Percentiles rank a stretch among this genome's conserved stretches.
Conservation (phyloP, 53 echinoderm and acorn worm genomes). For the Paracentrotus lividus region DNA sequence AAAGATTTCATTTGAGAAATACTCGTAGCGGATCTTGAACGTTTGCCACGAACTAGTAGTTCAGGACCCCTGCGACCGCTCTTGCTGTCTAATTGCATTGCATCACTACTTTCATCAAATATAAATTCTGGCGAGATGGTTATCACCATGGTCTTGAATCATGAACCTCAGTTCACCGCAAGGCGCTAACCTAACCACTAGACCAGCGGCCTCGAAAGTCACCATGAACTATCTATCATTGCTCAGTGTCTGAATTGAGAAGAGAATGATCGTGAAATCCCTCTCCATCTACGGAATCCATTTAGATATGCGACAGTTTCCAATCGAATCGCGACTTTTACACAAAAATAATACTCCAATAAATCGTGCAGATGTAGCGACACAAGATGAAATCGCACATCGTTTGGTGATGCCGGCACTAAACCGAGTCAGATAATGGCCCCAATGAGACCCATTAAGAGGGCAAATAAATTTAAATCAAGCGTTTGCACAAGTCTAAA, state of each 20-base stretch:
- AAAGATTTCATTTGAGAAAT: not conserved
- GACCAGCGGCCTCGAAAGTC: not conserved
- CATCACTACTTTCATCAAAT: not conserved
- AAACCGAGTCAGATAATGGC: conserved; percentile 27
- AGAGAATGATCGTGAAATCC: not conserved
- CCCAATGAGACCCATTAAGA: conserved; percentile 50
- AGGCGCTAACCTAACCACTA: not conserved
- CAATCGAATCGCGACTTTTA: conserved; percentile 4
- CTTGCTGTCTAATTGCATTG: not conserved
- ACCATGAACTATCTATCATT: not conserved
- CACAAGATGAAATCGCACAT: conserved; percentile 14
- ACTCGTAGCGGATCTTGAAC: not conserved
- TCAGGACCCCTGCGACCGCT: not conserved
- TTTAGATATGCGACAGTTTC: conserved; percentile 19
- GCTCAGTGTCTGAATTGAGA: not conserved
- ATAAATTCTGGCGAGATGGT: not conserved
- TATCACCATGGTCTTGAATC: conserved; percentile 38
- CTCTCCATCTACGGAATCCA: not conserved
- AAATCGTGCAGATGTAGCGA: conserved; percentile 6
- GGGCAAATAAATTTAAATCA: conserved; percentile 42
- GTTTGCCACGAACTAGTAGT: not conserved
- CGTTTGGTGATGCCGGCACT: conserved; percentile 19
- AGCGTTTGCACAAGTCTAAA: conserved; percentile 42
- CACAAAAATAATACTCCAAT: conserved; percentile 11
- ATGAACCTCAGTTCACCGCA: not conserved